These are phyloP conservation scores for Agapornis canus DNA, from an alignment of 2,797 vertebrate genomes.

Conservation along the genomic window DNA sequence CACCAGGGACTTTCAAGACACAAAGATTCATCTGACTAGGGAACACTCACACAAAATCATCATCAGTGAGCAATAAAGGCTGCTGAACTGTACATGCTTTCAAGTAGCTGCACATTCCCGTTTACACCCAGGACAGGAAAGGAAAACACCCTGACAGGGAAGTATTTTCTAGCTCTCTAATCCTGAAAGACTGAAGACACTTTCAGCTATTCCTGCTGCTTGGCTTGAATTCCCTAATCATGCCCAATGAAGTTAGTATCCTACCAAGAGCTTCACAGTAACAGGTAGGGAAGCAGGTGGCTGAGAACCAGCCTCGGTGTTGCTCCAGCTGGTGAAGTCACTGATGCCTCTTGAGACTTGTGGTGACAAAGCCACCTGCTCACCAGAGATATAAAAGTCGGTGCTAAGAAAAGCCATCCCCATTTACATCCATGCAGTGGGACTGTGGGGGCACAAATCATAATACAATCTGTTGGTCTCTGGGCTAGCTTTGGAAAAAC, in stretches of 20 bases:
- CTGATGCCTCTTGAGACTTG: not conserved
- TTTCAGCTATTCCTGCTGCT: not conserved
- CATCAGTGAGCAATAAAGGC: not conserved
- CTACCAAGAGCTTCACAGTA: not conserved
- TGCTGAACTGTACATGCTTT: not conserved
- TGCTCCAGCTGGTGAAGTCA: not conserved
- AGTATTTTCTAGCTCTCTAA: not conserved
- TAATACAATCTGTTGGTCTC: not conserved
- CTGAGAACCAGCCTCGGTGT: not conserved
- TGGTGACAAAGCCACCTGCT: not conserved
- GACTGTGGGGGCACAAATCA: not conserved
- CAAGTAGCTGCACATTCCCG: not conserved
- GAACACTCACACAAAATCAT: not conserved
- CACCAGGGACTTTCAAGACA: not conserved
- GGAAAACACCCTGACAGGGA: not conserved
- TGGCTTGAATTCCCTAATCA: not conserved
- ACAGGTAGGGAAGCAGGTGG: not conserved
- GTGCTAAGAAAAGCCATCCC: not conserved
- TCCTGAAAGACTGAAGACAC: not conserved
- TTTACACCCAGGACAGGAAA: not conserved
- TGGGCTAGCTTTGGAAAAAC: not conserved
- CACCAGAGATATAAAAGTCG: not conserved
- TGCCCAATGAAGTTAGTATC: not conserved
- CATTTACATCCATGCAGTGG: not conserved
- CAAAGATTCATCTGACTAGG: not conserved